Conservation (phyloP, 2,113 vertebrate genomes). For the Periophthalmus modestus region DNA sequence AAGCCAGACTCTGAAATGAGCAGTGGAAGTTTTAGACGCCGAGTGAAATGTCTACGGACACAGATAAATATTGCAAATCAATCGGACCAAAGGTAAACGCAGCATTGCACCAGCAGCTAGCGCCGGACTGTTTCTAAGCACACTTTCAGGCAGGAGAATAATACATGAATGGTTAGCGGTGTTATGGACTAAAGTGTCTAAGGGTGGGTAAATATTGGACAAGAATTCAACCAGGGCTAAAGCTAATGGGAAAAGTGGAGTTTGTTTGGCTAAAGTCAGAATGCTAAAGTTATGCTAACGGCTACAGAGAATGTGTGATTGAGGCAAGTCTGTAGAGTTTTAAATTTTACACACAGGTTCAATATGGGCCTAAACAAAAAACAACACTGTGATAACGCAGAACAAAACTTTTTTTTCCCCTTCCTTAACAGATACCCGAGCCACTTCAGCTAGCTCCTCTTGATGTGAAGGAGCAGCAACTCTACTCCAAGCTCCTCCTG, state of each 20-base stretch:
- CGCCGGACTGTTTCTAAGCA: not conserved
- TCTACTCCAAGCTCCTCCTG: too few relatives aligned
- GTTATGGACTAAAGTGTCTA: not conserved
- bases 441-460: too few relatives aligned
- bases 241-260: conserved; percentile 4
- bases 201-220: not conserved
- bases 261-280: not conserved
- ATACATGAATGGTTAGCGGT: not conserved
- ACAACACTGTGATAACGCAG: not conserved
- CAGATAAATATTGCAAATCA: conserved; percentile 3
- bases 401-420: not conserved
- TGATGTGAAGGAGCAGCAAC: too few relatives aligned
- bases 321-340: not conserved
- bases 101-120: not conserved
- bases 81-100: not conserved
- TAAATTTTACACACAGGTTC: not conserved
- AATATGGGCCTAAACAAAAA: not conserved
- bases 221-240: conserved; percentile 1
- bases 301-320: not conserved
- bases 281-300: not conserved
- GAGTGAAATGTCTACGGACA: not conserved
- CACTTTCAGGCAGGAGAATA: not conserved
- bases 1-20: conserved; percentile 1
- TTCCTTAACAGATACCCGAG: too few relatives aligned
- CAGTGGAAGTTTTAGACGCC: not conserved